Evolutionary conservation across 2,113 vertebrate species (phyloP), one percentile per base, ranked within the genome.

Genomic region (Sebastes fasciatus): DNA sequence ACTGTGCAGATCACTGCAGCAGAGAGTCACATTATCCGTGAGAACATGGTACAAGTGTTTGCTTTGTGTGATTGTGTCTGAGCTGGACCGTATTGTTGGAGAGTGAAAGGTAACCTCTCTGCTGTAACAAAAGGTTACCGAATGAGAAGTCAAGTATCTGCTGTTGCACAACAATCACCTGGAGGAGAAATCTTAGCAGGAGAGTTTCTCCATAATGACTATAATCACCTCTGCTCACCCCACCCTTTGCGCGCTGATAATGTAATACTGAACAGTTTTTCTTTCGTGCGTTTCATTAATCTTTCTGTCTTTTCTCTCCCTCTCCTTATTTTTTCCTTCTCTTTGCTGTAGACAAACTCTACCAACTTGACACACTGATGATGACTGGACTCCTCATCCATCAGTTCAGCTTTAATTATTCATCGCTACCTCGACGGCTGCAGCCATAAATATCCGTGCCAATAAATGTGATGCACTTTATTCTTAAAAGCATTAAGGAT

Each of bases 81-180:
- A 6, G 14, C 52, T 46, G 63, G 61, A 72, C 62, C 14, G 74
- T 83, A 65, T 87, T 42, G 21, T 46, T 23, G 8, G 49, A 19
- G 11, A 64, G 82, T 74, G 80, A 91, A 88, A 89, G 73, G 17
- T 5, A 67, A 79, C 80, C 77, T 75, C 60, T 83, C 57, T 4
- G 42, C 17, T 63, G 40, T 48, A 52, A 90, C 79, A 86, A 80
- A 90, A 78, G 70, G 57, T 61, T 9, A 73, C 57, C n/a, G 8
- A 65, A 67, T 57, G 58, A 84, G 76, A 74, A 43, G 68, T 84
- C 54, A 61, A 23, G 82, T 83, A 79, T 92, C 80, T 61, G 71
- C 45, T 85, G 79, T 86, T 90, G 4, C 55, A 0, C 8, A 16
- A 80, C 77, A 92, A 87, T 86, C 86, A 82, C 85, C 83, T 77